Percentiles rank a stretch among this genome's conserved stretches.
Conservation (phyloP, 2,797 vertebrate genomes). For the Rhynchonycteris naso region DNA sequence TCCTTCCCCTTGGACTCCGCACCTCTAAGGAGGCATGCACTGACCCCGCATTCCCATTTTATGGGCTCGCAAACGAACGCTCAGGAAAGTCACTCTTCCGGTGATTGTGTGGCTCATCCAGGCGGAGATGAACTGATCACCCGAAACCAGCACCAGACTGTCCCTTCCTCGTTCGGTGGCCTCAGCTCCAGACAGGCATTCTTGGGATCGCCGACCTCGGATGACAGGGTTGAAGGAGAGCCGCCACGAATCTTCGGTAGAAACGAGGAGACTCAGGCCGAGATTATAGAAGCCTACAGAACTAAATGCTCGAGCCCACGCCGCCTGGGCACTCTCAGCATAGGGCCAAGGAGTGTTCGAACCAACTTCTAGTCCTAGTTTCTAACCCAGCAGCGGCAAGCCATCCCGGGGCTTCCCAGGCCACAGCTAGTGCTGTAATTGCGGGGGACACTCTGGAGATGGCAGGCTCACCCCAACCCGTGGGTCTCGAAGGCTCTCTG, state of each 20-base stretch:
- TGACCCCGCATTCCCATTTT: not conserved
- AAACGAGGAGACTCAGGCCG: not conserved
- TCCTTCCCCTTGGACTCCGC: not conserved
- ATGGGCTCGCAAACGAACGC: not conserved
- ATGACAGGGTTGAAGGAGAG: not conserved
- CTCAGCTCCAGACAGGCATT: not conserved
- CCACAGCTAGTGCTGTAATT: not conserved
- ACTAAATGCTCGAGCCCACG: not conserved
- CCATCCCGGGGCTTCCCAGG: not conserved
- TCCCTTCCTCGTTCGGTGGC: not conserved
- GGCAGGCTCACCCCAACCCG: not conserved
- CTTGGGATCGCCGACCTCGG: not conserved
- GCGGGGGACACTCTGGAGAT: rapidly evolving
- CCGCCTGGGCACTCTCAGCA: not conserved
- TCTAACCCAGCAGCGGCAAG: not conserved
- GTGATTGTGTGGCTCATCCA: not conserved
- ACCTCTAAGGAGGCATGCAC: not conserved
- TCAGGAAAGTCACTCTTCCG: not conserved
- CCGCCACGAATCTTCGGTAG: not conserved
- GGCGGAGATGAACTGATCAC: too few species aligned
- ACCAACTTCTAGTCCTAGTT: not conserved
- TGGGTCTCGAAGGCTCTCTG: rapidly evolving
- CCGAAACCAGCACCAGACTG: not conserved
- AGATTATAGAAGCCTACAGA: not conserved
- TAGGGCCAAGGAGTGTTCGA: not conserved